These are phyloP conservation scores for Lissonota sp. DNA, from an alignment of 2,888 invertebrate species.

Conservation along the genomic window DNA sequence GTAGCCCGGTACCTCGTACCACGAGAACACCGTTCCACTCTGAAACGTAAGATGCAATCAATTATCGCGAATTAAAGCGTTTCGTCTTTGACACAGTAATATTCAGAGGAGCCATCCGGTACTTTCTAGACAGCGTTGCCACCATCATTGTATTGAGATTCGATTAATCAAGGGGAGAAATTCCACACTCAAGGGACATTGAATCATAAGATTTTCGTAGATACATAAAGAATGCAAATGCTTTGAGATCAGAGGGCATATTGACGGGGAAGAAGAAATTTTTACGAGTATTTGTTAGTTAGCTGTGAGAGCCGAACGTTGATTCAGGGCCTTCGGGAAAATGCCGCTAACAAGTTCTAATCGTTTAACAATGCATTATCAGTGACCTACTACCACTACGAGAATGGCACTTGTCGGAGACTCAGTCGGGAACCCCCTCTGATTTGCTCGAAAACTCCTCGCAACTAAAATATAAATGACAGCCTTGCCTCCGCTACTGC, in stretches of 20 bases:
- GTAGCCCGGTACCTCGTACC: conserved; percentile 86
- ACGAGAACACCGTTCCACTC: conserved; percentile 92
- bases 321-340: conserved; percentile 69
- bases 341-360: conserved; percentile 77
- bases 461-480: conserved; percentile 74
- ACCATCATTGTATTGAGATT: too few species aligned
- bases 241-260: too few species aligned
- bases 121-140: too few species aligned
- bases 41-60: conserved; percentile 82
- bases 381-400: conserved; percentile 78
- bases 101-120: too few species aligned
- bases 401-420: conserved; percentile 71
- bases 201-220: too few species aligned
- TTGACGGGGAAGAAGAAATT: too few species aligned
- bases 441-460: conserved; percentile 57
- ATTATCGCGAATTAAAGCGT: conserved; percentile 73
- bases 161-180: too few species aligned
- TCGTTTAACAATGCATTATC: conserved; percentile 81
- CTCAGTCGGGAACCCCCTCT: conserved; percentile 68
- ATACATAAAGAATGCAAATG: too few species aligned
- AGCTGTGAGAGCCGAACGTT: conserved; percentile 14
- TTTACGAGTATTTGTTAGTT: too few species aligned
- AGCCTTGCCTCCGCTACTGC: conserved; percentile 81
- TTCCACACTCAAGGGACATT: too few species aligned
- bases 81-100: conserved; percentile 6